phyloP scores from a whole-genome alignment of 1,140 invertebrate species.

The Octopus sinensis region DNA sequence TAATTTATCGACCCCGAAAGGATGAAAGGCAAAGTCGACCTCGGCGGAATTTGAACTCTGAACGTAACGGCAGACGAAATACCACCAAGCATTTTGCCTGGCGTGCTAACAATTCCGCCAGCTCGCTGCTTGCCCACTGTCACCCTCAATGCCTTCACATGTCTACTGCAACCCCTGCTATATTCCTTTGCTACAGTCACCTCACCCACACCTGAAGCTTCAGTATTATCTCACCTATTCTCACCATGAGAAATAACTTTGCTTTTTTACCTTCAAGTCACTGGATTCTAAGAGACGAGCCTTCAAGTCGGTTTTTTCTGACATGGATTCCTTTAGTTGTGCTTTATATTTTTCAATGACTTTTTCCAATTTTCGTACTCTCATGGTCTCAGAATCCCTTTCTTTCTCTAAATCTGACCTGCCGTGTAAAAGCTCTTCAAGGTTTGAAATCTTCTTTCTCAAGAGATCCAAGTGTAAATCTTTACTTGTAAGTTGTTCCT shows the following conservation, averaged over 20 bases:
- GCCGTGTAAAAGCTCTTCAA: conserved; percentile 51
- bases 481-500: conserved; percentile 84
- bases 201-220: no score
- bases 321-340: conserved; percentile 45
- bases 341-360: conserved; percentile 52
- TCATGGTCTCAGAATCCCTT: conserved; percentile 45
- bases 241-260: neutral
- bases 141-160: no score
- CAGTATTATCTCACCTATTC: neutral
- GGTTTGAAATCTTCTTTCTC: conserved; percentile 67
- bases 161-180: no score
- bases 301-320: conserved; percentile 51
- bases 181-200: no score
- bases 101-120: no score
- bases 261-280: conserved; percentile 43
- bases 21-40: no score
- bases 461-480: conserved; percentile 87
- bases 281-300: conserved; percentile 50
- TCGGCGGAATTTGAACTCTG: no score
- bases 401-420: conserved; percentile 47
- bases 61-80: no score
- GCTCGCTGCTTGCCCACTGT: no score
- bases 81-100: no score
- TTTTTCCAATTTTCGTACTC: conserved; percentile 49
- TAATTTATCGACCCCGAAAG: no score